Base-by-base conservation (phyloP, 2,113 vertebrate species). In the Choloepus hoffmanni region DNA sequence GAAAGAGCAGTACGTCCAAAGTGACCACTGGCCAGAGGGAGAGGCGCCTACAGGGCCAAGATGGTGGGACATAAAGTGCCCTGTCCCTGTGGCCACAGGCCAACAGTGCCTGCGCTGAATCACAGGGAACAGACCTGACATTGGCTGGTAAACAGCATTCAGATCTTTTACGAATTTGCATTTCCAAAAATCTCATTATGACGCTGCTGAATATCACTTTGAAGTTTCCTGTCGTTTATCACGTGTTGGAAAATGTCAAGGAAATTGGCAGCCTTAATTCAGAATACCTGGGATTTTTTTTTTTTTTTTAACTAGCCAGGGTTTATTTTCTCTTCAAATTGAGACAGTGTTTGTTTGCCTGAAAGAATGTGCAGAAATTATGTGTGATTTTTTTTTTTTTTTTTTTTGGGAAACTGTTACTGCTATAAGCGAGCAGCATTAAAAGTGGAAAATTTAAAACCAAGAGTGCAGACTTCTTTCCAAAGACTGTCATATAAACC, bases 301-400 rank as follows among this genome's bases (percentile, higher is more conserved):
- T 60, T 30, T 60, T 74, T 48, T 89, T 93, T 79, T 7, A 72
- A 58, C 36, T 53, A 76, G 16, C 55, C 81, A 77, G 50, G 24
- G 63, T 95, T 95, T 95, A 45, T 50, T 97, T 92, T 60, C 58
- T 92, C 85, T 83, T 87, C 74, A 91, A 50, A 45, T 83, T 89
- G 78, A 92, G 58, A 87, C 62, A 19, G 3, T 82, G 43, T 96
- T 95, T 96, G 77, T 96, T 94, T 97, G 90, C 72, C 85, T 96
- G 58, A 86, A 95, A 95, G 60, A 85, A 87, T 82, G 43, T 95
- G 79, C 96, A 70, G 89, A 96, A 94, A 84, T 93, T 36, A 86
- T 53, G 91, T 96, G 94, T 92, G 92, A 92, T 84, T 95, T 87
- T 89, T 85, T 73, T 89, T 60, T 48, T 16, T 40, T 40, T 28